Evolutionary conservation across 2,797 vertebrate genomes (phyloP).

Genomic region (Myotis daubentonii): DNA sequence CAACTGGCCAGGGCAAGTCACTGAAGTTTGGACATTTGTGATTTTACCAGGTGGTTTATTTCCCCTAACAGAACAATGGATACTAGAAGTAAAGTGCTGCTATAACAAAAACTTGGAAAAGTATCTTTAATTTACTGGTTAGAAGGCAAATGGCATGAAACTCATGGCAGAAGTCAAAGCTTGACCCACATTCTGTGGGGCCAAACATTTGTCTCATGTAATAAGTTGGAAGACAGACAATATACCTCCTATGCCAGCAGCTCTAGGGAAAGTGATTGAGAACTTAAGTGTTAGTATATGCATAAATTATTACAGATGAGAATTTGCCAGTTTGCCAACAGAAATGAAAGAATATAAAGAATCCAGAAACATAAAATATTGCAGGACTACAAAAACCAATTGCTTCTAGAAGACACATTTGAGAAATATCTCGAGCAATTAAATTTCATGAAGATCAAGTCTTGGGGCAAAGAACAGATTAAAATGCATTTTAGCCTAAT

Average conservation of each 20-base stretch:
- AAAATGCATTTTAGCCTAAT: background rate
- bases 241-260: background rate
- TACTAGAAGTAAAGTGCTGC: background rate
- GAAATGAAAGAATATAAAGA: background rate
- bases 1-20: no score
- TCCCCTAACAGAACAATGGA: background rate
- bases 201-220: background rate
- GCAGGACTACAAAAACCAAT: background rate
- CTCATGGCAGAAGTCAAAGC: background rate
- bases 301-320: background rate
- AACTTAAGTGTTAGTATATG: background rate
- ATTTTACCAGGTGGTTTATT: background rate
- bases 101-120: background rate
- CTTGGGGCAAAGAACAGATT: background rate
- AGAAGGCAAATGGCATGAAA: background rate
- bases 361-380: background rate
- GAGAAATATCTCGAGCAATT: background rate
- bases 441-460: background rate
- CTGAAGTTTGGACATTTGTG: background rate
- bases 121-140: background rate
- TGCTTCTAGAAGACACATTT: background rate
- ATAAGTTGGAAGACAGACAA: background rate
- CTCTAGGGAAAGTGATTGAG: background rate
- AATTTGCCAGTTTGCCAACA: background rate
- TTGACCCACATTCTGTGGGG: background rate